Evolutionary conservation across 2,797 vertebrate species (phyloP), one percentile per base, ranked within the genome.

Genomic region (Danio choprae): DNA sequence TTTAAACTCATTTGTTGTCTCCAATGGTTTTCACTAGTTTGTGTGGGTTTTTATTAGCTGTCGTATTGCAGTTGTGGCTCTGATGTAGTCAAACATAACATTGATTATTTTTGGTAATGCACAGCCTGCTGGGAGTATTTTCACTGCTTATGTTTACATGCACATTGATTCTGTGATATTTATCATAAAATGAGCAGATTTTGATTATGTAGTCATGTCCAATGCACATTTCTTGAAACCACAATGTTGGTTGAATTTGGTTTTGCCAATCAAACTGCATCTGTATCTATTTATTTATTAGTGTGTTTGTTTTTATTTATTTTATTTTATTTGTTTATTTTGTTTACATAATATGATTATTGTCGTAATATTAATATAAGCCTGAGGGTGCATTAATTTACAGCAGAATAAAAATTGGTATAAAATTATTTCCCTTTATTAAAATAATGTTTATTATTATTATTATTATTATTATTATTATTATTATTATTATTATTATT

Each of bases 121-220:
- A 55, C 43, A 76, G 50, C 50, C 51, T 53, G 36, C 73, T 75
- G 38, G 38, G 59, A 44, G 18, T 55, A 22, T 76, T 22, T 53
- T 40, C 29, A 40, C 2, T 13, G 4, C 18, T 13, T 20, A 20
- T 65, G 63, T 65, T 65, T 36, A 11, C 20, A 67, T 50, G 20
- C 20, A 29, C 20, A 67, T 36, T 20, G 10, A 16, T 67, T 10
- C 6, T 11, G 48, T 48, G 43, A 48, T 7, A 11, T 69, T 69
- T 3, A 18, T 40, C n/a, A n/a, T 16, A 7, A 29, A 62, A 63
- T 18, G 7, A 10, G 36, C 72, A 65, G 43, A 67, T 8, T 29
- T 29, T 0, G 4, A 65, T 48, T 46, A 22, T 48, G 12, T 48
- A 48, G 43, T 22, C 43, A 36, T 16, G 6, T 12, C 3, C 63